These are phyloP conservation scores for Thomomys bottae DNA, from an alignment of 2,113 vertebrate species.

Conservation along the genomic window DNA sequence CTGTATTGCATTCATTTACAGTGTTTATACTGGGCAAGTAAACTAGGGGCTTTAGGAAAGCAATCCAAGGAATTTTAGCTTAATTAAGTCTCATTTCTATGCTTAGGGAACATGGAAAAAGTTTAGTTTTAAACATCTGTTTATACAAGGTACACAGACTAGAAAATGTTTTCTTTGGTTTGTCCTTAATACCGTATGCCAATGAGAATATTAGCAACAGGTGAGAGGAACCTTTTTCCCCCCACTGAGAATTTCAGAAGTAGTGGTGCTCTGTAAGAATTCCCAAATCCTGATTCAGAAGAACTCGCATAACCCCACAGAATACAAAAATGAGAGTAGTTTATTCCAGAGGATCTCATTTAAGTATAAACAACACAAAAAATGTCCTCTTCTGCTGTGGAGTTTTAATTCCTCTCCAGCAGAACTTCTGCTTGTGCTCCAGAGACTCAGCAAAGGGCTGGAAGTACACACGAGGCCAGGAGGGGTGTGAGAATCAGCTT, in stretches of 20 bases:
- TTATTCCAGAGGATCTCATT: neutral
- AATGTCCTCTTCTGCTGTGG: neutral
- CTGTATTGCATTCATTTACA: constrained; percentile 59
- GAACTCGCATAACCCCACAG: neutral
- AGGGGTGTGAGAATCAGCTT: neutral
- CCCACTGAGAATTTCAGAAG: constrained; percentile 1
- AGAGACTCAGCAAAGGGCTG: neutral
- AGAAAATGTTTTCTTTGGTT: constrained; percentile 61
- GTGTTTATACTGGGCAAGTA: constrained; percentile 65
- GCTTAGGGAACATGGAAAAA: constrained; percentile 31
- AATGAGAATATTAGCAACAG: constrained; percentile 27
- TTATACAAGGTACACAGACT: constrained; percentile 67
- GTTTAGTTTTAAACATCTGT: constrained; percentile 57
- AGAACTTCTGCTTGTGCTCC: neutral
- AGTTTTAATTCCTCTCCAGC: neutral
- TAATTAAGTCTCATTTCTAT: constrained; percentile 55
- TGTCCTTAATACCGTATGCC: constrained; percentile 6
- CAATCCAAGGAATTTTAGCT: constrained; percentile 50
- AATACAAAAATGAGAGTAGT: constrained; percentile 25
- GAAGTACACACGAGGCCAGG: neutral
- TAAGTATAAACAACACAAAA: constrained; percentile 46
- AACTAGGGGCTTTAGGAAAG: constrained; percentile 55
- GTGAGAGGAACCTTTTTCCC: constrained; percentile 11
- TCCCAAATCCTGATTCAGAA: constrained; percentile 18
- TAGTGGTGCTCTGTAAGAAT: constrained; percentile 43